These are phyloP conservation scores for Platycnemis pennipes DNA, from an alignment of 2,888 invertebrate species.

Conservation along the genomic window DNA sequence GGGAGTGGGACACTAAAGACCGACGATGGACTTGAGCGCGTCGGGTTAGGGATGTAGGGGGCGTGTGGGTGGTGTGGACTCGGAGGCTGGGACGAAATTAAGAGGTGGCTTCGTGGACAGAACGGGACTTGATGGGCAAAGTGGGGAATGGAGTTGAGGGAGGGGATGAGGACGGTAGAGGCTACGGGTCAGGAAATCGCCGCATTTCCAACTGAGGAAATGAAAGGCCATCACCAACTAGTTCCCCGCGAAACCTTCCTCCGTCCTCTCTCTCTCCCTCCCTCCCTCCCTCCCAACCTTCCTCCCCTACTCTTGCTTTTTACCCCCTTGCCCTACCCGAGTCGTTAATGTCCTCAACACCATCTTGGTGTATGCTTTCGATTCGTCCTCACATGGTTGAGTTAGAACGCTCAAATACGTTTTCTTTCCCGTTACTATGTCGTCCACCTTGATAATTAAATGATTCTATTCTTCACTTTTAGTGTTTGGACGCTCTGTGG, in stretches of 20 bases:
- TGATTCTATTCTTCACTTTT: neutral
- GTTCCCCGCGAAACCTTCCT: neutral
- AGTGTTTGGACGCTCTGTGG: neutral
- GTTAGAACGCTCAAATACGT: neutral
- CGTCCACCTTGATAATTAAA: neutral
- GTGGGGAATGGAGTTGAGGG: neutral
- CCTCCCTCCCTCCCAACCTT: neutral
- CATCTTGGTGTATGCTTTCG: neutral
- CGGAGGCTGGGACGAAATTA: neutral
- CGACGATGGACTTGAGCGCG: neutral
- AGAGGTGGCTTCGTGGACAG: constrained; percentile 24
- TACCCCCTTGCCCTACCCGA: neutral
- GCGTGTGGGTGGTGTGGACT: neutral
- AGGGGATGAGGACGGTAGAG: constrained; percentile 34
- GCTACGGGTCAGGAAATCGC: constrained; percentile 67
- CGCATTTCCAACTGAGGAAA: constrained; percentile 67
- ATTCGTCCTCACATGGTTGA: neutral
- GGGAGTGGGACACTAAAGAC: neutral
- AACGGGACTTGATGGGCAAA: neutral
- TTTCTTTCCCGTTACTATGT: neutral
- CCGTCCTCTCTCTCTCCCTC: neutral
- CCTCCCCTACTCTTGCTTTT: neutral
- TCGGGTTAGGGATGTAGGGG: constrained; percentile 15
- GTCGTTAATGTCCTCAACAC: neutral
- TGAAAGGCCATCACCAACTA: constrained; percentile 64